Evolutionary conservation across 2,113 vertebrate species (phyloP).

Genomic region (Myodes glareolus): DNA sequence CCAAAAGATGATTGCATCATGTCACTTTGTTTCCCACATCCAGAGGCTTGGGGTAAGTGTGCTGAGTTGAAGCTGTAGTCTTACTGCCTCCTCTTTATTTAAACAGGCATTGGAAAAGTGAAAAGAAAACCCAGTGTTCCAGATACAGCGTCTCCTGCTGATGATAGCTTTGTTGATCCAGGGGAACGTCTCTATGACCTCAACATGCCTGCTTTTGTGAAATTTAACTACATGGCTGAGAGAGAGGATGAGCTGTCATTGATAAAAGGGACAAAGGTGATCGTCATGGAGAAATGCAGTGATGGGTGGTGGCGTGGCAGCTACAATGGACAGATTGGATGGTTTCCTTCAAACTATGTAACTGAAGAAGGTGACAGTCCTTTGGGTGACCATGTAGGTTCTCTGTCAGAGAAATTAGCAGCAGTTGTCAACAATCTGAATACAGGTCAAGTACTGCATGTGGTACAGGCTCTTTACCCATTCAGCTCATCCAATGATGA

Average conservation of each 20-base stretch:
- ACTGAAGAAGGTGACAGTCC: slow-evolving; percentile 92
- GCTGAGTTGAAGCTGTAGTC: not conserved
- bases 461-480: slow-evolving; percentile 94
- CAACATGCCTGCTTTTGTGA: slow-evolving; percentile 93
- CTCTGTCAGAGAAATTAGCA: slow-evolving; percentile 92
- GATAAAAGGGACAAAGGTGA: slow-evolving; percentile 93
- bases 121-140: slow-evolving; percentile 92
- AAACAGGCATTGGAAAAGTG: slow-evolving; percentile 93
- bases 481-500: slow-evolving; percentile 94
- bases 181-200: slow-evolving; percentile 93
- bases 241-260: slow-evolving; percentile 94
- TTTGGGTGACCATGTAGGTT: slow-evolving; percentile 88
- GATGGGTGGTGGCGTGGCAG: slow-evolving; percentile 96
- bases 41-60: slow-evolving; percentile 8
- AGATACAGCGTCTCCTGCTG: slow-evolving; percentile 90
- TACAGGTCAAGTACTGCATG: slow-evolving; percentile 90
- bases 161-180: slow-evolving; percentile 89
- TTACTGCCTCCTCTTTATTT: slow-evolving; percentile 43
- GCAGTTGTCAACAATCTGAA: slow-evolving; percentile 90
- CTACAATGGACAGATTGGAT: slow-evolving; percentile 91
- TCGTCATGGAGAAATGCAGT: slow-evolving; percentile 96
- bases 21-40: not conserved
- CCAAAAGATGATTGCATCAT: not conserved
- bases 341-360: slow-evolving; percentile 96
- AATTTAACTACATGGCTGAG: slow-evolving; percentile 94